These are phyloP conservation scores for Gavialis gangeticus DNA, from an alignment of 2,113 vertebrate species.

Conservation along the genomic window DNA sequence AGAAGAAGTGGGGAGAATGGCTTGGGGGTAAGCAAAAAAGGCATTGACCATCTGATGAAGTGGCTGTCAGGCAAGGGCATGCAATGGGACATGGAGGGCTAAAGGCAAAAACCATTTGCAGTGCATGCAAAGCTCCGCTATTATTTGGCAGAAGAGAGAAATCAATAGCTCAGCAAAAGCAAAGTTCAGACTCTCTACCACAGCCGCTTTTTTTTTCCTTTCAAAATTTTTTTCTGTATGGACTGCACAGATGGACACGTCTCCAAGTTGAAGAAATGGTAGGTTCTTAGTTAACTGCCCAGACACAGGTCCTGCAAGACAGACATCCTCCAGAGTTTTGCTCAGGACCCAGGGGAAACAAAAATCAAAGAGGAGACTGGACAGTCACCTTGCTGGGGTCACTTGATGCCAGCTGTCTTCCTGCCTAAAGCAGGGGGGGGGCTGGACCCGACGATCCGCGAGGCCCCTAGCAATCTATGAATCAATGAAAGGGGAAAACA, in stretches of 20 bases:
- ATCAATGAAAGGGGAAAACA: not conserved
- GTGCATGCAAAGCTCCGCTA: slow-evolving; percentile 17
- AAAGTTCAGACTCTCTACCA: not conserved
- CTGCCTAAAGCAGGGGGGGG: no score
- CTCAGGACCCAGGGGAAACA: not conserved
- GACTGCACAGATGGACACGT: not conserved
- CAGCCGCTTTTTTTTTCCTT: not conserved
- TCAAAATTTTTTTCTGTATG: not conserved
- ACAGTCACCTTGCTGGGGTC: no score
- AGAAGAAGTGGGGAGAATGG: not conserved
- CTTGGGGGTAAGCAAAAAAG: not conserved
- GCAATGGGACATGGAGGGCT: not conserved
- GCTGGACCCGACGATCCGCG: no score
- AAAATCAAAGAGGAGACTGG: no score
- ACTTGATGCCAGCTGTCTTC: no score
- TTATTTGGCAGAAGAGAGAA: slow-evolving; percentile 1
- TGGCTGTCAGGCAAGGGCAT: not conserved
- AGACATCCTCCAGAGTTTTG: not conserved
- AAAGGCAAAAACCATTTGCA: not conserved
- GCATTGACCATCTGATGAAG: not conserved
- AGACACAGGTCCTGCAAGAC: not conserved
- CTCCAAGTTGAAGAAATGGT: not conserved
- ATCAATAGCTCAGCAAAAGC: not conserved
- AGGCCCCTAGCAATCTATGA: no score
- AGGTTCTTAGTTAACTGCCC: not conserved